Evolutionary conservation across 1,140 invertebrate genomes (phyloP).

Genomic region (Tetraneura akinire): DNA sequence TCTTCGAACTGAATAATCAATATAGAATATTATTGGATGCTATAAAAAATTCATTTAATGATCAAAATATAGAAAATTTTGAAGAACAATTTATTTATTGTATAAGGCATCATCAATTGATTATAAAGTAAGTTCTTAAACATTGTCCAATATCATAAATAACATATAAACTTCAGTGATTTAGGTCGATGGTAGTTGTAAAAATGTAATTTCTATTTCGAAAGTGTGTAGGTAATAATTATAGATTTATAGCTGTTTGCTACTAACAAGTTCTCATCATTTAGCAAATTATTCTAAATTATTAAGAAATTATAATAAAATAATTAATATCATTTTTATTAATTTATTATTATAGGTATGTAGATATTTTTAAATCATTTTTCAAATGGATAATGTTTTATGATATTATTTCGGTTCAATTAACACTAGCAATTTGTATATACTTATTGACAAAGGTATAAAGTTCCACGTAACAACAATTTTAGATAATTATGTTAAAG

Average conservation of each 20-base stretch:
- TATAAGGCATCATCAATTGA: not conserved
- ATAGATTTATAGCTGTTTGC: too few species aligned
- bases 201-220: too few species aligned
- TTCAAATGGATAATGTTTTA: not conserved
- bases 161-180: too few species aligned
- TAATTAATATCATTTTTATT: not conserved
- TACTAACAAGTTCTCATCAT: too few species aligned
- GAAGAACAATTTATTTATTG: not conserved
- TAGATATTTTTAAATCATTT: not conserved
- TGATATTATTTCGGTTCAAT: not conserved
- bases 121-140: not conserved
- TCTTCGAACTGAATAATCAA: not conserved
- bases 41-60: not conserved
- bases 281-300: too few species aligned
- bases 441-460: not conserved
- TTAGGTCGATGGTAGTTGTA: too few species aligned
- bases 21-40: not conserved
- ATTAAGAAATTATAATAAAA: not conserved
- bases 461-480: not conserved
- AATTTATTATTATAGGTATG: not conserved
- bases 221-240: too few species aligned
- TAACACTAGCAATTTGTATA: not conserved
- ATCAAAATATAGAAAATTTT: not conserved
- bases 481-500: not conserved
- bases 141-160: too few species aligned